A percentile compares a stretch with the other conserved stretches of the same genome.
phyloP scores from a whole-genome alignment of 2,888 invertebrate genomes.

The Troides aeacus region DNA sequence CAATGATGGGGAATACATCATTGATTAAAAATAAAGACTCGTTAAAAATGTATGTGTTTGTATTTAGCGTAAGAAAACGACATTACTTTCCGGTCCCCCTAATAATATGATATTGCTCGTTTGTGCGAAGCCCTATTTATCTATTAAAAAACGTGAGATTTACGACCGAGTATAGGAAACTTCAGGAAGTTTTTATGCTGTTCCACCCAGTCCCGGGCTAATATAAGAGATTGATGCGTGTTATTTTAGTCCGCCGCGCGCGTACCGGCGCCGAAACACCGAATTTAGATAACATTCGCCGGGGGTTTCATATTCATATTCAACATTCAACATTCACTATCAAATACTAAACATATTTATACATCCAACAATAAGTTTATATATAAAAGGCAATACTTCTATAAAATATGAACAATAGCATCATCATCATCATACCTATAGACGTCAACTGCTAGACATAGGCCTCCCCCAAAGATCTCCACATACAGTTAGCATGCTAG shows the following conservation, averaged over 20 bases:
- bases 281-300: constrained; percentile 35
- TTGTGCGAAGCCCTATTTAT: constrained; percentile 80
- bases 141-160: constrained; percentile 79
- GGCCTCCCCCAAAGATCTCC: too few species aligned
- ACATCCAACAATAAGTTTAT: too few species aligned
- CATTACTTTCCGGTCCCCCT: too few species aligned
- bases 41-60: too few species aligned
- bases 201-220: constrained; percentile 64
- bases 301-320: constrained; percentile 33
- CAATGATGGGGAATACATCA: too few species aligned
- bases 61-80: too few species aligned
- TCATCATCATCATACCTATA: too few species aligned
- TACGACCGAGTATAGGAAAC: constrained; percentile 72
- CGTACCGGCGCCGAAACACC: constrained; percentile 40
- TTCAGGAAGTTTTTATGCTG: constrained; percentile 76
- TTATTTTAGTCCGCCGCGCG: constrained; percentile 58
- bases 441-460: too few species aligned
- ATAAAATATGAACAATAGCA: too few species aligned
- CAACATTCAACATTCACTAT: neutral
- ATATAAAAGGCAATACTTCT: too few species aligned
- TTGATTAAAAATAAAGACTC: too few species aligned
- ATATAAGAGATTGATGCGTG: constrained; percentile 74
- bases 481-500: too few species aligned
- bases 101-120: constrained; percentile 81
- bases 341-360: neutral